These are phyloP conservation scores for Acrobasis consociella DNA, from an alignment of 2,888 invertebrate species.

Conservation along the genomic window DNA sequence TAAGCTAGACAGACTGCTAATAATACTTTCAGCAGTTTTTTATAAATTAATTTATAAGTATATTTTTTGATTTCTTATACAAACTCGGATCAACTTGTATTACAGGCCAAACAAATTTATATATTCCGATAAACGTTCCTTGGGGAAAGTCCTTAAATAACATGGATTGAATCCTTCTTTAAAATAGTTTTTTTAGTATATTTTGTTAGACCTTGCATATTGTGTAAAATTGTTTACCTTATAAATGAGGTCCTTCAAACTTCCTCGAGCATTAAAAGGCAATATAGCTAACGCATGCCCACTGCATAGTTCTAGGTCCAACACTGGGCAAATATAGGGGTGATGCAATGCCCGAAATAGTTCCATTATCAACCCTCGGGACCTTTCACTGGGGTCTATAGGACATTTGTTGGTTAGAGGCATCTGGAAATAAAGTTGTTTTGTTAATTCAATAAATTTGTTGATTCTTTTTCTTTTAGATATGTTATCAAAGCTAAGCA, in stretches of 20 bases:
- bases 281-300: conserved; percentile 88
- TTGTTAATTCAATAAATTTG: background rate
- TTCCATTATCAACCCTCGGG: conserved; percentile 88
- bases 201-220: no score
- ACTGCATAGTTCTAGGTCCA: conserved; percentile 91
- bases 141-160: no score
- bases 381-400: conserved; percentile 85
- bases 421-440: conserved; percentile 53
- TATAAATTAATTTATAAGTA: no score
- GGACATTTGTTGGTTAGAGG: conserved; percentile 85
- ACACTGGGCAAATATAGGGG: conserved; percentile 95
- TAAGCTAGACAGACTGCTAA: no score
- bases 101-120: no score
- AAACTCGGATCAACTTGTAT: no score
- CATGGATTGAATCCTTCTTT: no score
- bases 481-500: no score
- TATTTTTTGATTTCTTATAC: no score
- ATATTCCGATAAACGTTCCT: no score
- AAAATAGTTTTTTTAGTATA: no score
- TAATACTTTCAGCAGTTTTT: no score
- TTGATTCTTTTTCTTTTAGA: background rate
- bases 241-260: conserved; percentile 94
- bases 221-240: conserved; percentile 80
- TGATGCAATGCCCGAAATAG: conserved; percentile 94
- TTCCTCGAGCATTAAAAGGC: conserved; percentile 92